phyloP scores from a whole-genome alignment of 2,797 vertebrate genomes.

The Eulemur albifrons region DNA sequence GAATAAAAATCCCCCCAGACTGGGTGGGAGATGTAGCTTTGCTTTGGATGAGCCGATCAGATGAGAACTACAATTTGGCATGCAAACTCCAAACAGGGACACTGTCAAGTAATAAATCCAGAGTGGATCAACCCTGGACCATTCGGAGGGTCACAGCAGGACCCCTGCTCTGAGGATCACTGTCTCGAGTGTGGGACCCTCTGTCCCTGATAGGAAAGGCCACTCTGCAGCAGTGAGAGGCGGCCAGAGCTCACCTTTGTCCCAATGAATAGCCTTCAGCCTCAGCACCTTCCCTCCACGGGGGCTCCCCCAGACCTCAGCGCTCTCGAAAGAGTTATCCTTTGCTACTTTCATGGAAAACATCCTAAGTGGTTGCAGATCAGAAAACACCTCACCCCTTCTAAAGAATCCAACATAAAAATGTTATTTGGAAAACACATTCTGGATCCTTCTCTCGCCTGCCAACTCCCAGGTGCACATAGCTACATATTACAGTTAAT shows the following conservation, averaged over 20 bases:
- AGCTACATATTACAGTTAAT: not conserved
- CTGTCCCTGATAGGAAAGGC: not conserved
- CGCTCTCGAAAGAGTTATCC: not conserved
- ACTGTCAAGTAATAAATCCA: not conserved
- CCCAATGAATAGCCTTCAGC: not conserved
- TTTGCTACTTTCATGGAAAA: not conserved
- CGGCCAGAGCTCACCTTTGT: not conserved
- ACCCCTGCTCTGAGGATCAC: not conserved
- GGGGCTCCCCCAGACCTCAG: not conserved
- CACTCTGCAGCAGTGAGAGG: not conserved
- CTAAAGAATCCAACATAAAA: not conserved
- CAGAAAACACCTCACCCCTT: not conserved
- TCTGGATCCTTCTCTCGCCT: not conserved
- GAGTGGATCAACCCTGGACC: not conserved
- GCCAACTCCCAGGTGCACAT: not conserved
- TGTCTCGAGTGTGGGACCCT: not conserved
- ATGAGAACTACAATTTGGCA: not conserved
- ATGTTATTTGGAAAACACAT: not conserved
- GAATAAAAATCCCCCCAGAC: not conserved
- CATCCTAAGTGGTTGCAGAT: not conserved
- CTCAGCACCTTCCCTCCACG: too few species aligned
- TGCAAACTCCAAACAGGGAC: not conserved
- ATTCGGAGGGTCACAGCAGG: not conserved
- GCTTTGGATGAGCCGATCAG: not conserved
- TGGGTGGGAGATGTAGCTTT: not conserved